These are phyloP conservation scores for Rhingia rostrata DNA, from an alignment of 2,888 invertebrate genomes.

Conservation along the genomic window DNA sequence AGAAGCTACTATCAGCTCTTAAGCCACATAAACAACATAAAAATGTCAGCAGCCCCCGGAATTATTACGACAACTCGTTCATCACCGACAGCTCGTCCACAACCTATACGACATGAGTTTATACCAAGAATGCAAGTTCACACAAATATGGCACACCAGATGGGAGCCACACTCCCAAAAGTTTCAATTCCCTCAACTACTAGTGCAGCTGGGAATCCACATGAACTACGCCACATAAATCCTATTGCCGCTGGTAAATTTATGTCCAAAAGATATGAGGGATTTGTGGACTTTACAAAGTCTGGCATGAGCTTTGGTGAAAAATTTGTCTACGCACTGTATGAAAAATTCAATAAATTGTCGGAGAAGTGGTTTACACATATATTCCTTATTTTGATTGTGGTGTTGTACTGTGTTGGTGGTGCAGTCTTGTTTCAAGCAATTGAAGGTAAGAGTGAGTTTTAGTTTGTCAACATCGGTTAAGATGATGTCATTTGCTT, in stretches of 20 bases:
- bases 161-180: not conserved
- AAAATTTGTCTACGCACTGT: slow-evolving; percentile 90
- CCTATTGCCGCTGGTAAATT: not conserved
- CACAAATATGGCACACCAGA: not conserved
- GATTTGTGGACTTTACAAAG: slow-evolving; percentile 84
- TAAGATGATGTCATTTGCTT: not conserved
- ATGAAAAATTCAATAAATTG: slow-evolving; percentile 89
- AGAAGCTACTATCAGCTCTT: not conserved
- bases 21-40: not conserved
- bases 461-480: not conserved
- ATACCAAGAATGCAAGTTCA: not conserved
- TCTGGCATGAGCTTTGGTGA: slow-evolving; percentile 92
- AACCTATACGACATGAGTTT: slow-evolving; percentile 80
- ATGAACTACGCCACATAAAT: not conserved
- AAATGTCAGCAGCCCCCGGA: not conserved
- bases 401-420: slow-evolving; percentile 90
- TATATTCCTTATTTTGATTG: slow-evolving; percentile 90
- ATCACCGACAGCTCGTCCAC: not conserved
- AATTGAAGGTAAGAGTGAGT: not conserved
- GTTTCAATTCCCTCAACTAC: not conserved
- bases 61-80: not conserved
- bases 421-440: slow-evolving; percentile 90
- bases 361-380: slow-evolving; percentile 95
- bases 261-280: not conserved
- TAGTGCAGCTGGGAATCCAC: not conserved